phyloP scores from a whole-genome alignment of 1,140 invertebrate species.

The Zaprionus kolodkinae region DNA sequence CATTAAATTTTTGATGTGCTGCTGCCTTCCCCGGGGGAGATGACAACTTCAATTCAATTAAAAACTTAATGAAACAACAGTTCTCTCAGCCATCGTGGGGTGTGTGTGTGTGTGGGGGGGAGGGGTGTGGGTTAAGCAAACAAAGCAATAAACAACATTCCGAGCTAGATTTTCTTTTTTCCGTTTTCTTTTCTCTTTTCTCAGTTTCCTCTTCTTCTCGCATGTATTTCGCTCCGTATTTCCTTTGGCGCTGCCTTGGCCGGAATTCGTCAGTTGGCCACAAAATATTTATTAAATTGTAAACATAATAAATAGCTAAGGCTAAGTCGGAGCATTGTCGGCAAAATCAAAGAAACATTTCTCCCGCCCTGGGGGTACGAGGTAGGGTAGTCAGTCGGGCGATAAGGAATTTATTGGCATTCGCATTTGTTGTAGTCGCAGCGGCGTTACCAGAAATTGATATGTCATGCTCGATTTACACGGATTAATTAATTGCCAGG shows the following conservation, averaged over 20 bases:
- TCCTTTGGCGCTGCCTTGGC: constrained; percentile 11
- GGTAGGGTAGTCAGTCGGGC: too few relatives aligned
- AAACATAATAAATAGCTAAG: constrained; percentile 73
- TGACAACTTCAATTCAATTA: constrained; percentile 27
- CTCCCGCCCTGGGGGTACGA: neutral
- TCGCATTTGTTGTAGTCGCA: neutral
- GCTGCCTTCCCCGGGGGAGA: neutral
- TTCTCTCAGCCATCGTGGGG: constrained; percentile 1
- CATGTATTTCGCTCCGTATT: constrained; percentile 10
- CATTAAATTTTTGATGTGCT: neutral
- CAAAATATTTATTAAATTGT: constrained; percentile 78
- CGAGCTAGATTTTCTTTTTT: constrained; percentile 33
- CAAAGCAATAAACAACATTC: constrained; percentile 75
- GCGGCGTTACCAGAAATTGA: constrained; percentile 49
- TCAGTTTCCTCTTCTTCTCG: constrained; percentile 6
- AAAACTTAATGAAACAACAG: constrained; percentile 18
- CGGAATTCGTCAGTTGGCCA: constrained; percentile 16
- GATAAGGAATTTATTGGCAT: constrained; percentile 30
- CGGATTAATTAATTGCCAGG: constrained; percentile 64
- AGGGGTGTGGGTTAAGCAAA: constrained; percentile 34
- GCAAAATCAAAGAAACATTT: constrained; percentile 63
- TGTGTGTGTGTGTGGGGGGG: too few relatives aligned
- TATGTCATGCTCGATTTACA: constrained; percentile 60
- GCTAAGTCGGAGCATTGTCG: constrained; percentile 47
- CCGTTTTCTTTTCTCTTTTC: neutral